These are phyloP conservation scores for Galagoides demidoff DNA, from an alignment of 2,797 vertebrate genomes.

Conservation along the genomic window DNA sequence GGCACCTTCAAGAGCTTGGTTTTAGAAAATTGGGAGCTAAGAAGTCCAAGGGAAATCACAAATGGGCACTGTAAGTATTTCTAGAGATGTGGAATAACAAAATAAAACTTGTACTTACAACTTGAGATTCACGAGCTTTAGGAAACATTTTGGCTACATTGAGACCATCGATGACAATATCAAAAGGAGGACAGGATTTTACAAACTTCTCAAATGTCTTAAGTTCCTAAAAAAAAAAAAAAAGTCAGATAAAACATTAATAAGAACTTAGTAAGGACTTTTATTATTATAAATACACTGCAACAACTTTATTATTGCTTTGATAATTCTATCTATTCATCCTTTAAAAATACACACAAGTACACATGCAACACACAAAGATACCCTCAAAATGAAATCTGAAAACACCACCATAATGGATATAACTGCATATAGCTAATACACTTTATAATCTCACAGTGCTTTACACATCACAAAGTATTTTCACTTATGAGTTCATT, in stretches of 20 bases:
- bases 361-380: neutral
- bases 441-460: neutral
- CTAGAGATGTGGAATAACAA: conserved; percentile 39
- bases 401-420: neutral
- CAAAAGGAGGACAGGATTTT: conserved; percentile 90
- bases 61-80: conserved; percentile 3
- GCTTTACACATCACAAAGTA: neutral
- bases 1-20: conserved; percentile 12
- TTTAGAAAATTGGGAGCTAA: conserved; percentile 25
- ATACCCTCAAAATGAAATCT: conserved; percentile 32
- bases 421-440: neutral
- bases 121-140: conserved; percentile 88
- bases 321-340: conserved; percentile 24
- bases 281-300: conserved; percentile 27
- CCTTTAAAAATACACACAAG: neutral
- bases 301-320: conserved; percentile 10
- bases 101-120: conserved; percentile 89
- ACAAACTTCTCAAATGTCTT: conserved; percentile 92
- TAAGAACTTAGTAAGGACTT: conserved; percentile 32
- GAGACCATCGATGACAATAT: conserved; percentile 96
- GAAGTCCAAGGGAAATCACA: conserved; percentile 26
- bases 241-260: conserved; percentile 64
- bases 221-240: conserved; percentile 88
- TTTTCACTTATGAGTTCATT: neutral
- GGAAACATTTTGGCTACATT: conserved; percentile 91